phyloP scores from a whole-genome alignment of 1,140 invertebrate genomes.

The Aphelenchoides besseyi region DNA sequence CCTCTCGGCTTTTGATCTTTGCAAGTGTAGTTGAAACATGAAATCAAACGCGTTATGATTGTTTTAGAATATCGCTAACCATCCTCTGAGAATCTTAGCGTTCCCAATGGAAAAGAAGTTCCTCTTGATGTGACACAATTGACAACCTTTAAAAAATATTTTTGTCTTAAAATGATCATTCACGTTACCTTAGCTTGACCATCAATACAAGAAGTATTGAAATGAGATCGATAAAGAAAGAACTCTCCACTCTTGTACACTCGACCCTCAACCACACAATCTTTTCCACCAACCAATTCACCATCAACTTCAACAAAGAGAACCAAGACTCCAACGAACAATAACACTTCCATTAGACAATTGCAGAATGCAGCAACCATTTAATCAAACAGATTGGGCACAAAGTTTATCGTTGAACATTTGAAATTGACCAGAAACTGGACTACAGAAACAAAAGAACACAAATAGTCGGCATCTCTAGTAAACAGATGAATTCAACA shows the following conservation, averaged over 20 bases:
- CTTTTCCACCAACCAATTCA: too few relatives aligned
- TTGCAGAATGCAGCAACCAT: too few relatives aligned
- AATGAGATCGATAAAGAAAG: not conserved
- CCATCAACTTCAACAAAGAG: not conserved
- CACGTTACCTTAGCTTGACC: too few relatives aligned
- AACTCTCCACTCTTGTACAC: not conserved
- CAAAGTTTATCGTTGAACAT: too few relatives aligned
- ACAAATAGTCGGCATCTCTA: too few relatives aligned
- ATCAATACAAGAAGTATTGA: conserved; percentile 4
- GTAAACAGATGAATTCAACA: too few relatives aligned
- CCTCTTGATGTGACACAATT: conserved; percentile 42
- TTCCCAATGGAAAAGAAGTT: conserved; percentile 34
- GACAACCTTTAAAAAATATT: conserved; percentile 35
- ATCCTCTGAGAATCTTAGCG: conserved; percentile 36
- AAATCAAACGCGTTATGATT: not conserved
- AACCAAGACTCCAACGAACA: not conserved
- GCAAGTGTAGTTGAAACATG: conserved; percentile 29
- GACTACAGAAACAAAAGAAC: too few relatives aligned
- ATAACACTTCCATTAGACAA: too few relatives aligned
- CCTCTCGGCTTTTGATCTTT: conserved; percentile 6
- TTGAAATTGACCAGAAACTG: too few relatives aligned
- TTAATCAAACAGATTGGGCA: too few relatives aligned
- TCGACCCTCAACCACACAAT: not conserved
- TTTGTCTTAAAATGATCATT: too few relatives aligned
- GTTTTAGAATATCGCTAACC: conserved; percentile 26